Base-by-base conservation (phyloP, 2,888 invertebrate genomes). In the Euclidia mi region DNA sequence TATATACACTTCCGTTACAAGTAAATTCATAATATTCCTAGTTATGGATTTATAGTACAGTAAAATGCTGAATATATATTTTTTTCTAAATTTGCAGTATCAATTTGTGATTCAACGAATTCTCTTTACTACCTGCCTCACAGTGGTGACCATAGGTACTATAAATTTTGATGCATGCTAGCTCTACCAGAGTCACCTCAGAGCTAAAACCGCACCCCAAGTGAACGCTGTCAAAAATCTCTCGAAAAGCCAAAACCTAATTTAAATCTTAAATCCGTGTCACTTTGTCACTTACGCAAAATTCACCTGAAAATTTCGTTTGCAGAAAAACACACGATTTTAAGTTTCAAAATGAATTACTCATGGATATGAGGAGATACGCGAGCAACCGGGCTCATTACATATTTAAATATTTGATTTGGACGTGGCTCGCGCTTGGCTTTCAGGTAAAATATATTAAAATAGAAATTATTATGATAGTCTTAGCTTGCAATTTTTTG, bases 181-280 rank as follows among this genome's bases (percentile, higher is more conserved):
- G n/a, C n/a, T n/a, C 32, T 12, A 34, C 29, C 3, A 25, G 4
- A 34, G 11, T 6, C n/a, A 34, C 3, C 12, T 25, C 2, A 7
- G 12, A 4, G n/a, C n/a, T 37, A 17, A 17, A 17, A 17, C 4
- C 3, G n/a, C 37, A n/a, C n/a, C n/a, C n/a, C n/a, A n/a, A 37
- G 14, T n/a, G 17, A 40, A 18, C 20, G 20, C 11, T 11, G 4
- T 18, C 40, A 20, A 40, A 20, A 40, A 20, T 38, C 10, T 18
- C n/a, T 15, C 6, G 14, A 17, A 40, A 67, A 66, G 66, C 45
- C 37, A 40, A 61, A 70, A 66, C 71, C 60, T 70, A 65, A 70
- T 66, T 59, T 60, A 51, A 41, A 48, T 47, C 51, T 67, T 46
- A 60, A 61, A 71, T 66, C 51, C 58, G 20, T 11, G 12, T n/a